A percentile compares a stretch with the other conserved stretches of the same genome.
Evolutionary conservation across 2,113 vertebrate genomes (phyloP).

Genomic region (Dermatemys mawii): DNA sequence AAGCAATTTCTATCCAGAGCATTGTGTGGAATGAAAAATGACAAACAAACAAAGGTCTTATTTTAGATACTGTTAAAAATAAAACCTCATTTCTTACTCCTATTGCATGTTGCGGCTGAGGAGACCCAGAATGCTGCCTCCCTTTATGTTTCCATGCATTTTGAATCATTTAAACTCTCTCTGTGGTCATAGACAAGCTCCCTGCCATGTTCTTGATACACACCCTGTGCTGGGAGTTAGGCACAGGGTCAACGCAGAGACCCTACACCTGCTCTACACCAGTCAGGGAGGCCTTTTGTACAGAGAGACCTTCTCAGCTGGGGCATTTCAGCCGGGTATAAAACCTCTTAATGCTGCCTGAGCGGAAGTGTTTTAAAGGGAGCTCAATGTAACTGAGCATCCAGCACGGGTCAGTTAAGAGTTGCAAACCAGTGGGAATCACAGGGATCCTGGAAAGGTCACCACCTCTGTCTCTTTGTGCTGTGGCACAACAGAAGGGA

Average conservation of each 20-base stretch:
- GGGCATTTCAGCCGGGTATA: background rate
- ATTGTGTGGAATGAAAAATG: conserved; percentile 42
- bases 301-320: background rate
- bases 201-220: background rate
- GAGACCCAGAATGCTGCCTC: background rate
- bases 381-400: background rate
- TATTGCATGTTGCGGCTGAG: conserved; percentile 3
- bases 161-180: conserved; percentile 5
- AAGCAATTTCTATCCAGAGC: conserved; percentile 22
- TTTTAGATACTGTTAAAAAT: conserved; percentile 65
- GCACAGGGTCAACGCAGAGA: background rate
- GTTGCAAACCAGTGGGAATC: background rate
- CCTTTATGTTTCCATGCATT: background rate
- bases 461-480: background rate
- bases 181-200: conserved; percentile 61
- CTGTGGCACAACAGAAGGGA: fast-evolving
- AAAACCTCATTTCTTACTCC: conserved; percentile 46
- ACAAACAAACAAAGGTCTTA: conserved; percentile 52
- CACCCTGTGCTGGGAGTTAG: background rate
- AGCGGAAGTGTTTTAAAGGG: fast-evolving
- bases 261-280: background rate
- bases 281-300: background rate
- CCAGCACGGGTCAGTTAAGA: background rate
- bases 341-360: background rate
- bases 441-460: background rate